A percentile compares a stretch with the other conserved stretches of the same genome.
Evolutionary conservation across 2,888 invertebrate species (phyloP).

Genomic region (Orchesella flavescens): DNA sequence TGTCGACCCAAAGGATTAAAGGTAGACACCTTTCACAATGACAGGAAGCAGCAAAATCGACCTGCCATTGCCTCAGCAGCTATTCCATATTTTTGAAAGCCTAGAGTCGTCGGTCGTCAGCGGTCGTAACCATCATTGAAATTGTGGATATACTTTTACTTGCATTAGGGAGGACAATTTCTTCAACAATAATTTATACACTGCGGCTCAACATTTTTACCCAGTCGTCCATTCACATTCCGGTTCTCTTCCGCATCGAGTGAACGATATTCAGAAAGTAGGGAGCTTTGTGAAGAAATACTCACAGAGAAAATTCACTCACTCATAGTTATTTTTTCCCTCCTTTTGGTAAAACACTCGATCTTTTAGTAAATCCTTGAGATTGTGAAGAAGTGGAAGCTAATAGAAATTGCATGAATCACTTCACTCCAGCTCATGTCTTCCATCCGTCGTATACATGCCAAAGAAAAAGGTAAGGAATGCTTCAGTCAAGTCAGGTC

Average conservation of each 20-base stretch:
- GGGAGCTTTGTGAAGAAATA: constrained; percentile 21
- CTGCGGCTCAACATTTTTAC: not conserved
- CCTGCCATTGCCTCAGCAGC: not conserved
- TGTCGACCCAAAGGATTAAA: constrained; percentile 48
- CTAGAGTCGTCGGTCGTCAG: too few species aligned
- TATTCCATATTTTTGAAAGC: not conserved
- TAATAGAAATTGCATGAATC: constrained; percentile 65
- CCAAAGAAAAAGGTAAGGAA: constrained; percentile 31
- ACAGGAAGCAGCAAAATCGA: not conserved
- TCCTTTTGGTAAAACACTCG: constrained; percentile 21
- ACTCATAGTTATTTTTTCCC: constrained; percentile 54
- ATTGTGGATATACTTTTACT: not conserved
- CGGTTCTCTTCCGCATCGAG: not conserved
- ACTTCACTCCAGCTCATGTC: constrained; percentile 52
- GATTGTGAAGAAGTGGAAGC: constrained; percentile 54
- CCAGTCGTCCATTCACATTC: not conserved
- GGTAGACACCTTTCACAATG: constrained; percentile 46
- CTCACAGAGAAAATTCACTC: constrained; percentile 37
- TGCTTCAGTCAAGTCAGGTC: not conserved
- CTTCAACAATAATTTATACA: constrained; percentile 20
- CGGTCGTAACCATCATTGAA: constrained; percentile 2
- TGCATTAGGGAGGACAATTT: constrained; percentile 12
- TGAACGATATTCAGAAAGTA: not conserved
- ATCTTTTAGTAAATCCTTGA: constrained; percentile 49
- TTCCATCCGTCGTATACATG: constrained; percentile 41